phyloP scores from a whole-genome alignment of 2,888 invertebrate species.

The Drosophila nr. perissopoda region DNA sequence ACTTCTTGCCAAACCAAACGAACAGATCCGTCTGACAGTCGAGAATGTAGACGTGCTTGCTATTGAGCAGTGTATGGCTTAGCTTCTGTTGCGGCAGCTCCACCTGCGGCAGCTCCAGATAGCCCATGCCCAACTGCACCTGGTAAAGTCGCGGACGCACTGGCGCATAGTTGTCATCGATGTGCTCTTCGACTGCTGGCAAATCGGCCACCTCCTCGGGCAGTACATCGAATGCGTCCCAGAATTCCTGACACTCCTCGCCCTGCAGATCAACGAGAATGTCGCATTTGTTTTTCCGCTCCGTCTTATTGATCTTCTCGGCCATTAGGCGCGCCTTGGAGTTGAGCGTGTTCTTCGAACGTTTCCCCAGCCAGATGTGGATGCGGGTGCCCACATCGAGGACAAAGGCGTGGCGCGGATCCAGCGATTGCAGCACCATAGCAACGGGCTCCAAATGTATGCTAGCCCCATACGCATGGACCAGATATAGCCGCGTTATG shows the following conservation, averaged over 20 bases:
- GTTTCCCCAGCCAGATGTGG: constrained; percentile 93
- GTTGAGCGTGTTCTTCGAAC: constrained; percentile 94
- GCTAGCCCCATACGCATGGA: constrained; percentile 94
- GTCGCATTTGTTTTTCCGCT: constrained; percentile 97
- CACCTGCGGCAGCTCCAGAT: constrained; percentile 98
- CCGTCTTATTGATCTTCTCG: constrained; percentile 99
- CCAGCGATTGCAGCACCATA: constrained; percentile 90
- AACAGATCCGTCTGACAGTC: constrained; percentile 97
- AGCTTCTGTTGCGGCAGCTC: constrained; percentile 91
- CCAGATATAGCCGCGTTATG: constrained; percentile 93
- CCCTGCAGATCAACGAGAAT: constrained; percentile 93
- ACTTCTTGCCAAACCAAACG: constrained; percentile 99
- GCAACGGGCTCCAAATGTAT: constrained; percentile 96
- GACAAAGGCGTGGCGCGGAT: constrained; percentile 96
- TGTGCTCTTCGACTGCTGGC: constrained; percentile 84
- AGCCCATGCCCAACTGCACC: constrained; percentile 99
- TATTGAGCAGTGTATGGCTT: constrained; percentile 91
- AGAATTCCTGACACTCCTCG: constrained; percentile 94
- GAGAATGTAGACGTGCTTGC: constrained; percentile 97
- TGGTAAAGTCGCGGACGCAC: constrained; percentile 92
- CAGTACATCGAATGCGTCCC: constrained; percentile 88
- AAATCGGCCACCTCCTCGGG: constrained; percentile 83
- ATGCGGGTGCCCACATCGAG: constrained; percentile 94
- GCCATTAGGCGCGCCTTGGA: constrained; percentile 92
- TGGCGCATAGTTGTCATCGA: constrained; percentile 77